phyloP scores from a whole-genome alignment of 92 coral and sea anemone genomes.

The Meandrina meandrites region DNA sequence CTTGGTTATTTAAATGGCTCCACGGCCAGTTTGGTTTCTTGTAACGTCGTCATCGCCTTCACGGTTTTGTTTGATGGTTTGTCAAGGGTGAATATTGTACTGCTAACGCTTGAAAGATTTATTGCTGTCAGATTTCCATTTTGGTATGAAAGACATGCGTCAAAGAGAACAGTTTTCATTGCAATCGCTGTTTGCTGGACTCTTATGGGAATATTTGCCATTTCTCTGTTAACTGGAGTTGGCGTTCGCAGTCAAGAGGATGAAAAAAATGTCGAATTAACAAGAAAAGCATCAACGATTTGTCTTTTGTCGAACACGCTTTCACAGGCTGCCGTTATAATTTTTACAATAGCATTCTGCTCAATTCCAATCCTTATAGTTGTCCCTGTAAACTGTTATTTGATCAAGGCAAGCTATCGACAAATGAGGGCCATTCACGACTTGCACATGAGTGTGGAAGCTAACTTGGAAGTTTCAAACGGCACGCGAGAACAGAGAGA shows the following conservation, averaged over 20 bases:
- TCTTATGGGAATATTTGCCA: constrained; percentile 27
- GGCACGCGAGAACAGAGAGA: not conserved
- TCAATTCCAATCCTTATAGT: constrained; percentile 41
- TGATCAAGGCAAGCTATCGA: constrained; percentile 50
- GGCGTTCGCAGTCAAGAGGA: constrained; percentile 3
- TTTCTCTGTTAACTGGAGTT: constrained; percentile 25
- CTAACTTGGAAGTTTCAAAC: constrained; percentile 17
- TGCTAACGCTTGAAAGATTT: constrained; percentile 37
- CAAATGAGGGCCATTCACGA: constrained; percentile 53
- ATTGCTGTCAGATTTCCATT: constrained; percentile 47
- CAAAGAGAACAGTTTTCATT: not conserved
- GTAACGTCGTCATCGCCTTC: constrained; percentile 23
- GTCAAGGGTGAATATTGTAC: constrained; percentile 36
- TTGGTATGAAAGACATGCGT: not conserved
- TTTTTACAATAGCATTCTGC: constrained; percentile 34
- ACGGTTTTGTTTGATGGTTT: constrained; percentile 44
- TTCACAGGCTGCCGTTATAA: constrained; percentile 32
- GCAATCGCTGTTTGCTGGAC: constrained; percentile 19
- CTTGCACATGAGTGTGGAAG: constrained; percentile 37
- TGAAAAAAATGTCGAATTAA: not conserved
- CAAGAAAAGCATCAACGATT: not conserved
- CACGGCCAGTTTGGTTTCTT: not conserved
- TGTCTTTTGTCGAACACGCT: constrained; percentile 45
- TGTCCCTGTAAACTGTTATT: constrained; percentile 61
- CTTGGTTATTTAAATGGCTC: constrained; percentile 8